Evolutionary conservation across 1,140 invertebrate species (phyloP).

Genomic region (Diachasmimorpha longicaudata): DNA sequence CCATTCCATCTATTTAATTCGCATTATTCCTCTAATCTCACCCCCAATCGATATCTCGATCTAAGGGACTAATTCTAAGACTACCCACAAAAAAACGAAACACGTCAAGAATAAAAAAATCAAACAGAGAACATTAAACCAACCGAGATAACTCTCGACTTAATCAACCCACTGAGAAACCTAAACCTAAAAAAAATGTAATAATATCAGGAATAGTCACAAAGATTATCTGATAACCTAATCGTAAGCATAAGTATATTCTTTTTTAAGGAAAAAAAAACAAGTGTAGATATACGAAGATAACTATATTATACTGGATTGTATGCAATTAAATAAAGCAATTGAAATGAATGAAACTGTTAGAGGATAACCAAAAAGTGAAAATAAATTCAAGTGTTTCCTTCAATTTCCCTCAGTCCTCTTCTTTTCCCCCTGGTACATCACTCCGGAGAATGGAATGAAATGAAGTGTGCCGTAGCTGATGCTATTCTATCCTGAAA

Average conservation of each 20-base stretch:
- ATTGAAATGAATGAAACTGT: conserved; percentile 19
- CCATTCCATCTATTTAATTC: no score
- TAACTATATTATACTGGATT: conserved; percentile 31
- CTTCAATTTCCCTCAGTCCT: background rate
- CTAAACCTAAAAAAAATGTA: conserved; percentile 21
- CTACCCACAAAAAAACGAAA: no score
- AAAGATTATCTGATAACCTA: conserved; percentile 24
- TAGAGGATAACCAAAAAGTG: conserved; percentile 26
- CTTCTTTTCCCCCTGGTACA: no score
- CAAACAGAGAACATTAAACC: background rate
- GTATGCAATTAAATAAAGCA: conserved; percentile 33
- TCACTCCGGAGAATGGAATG: background rate
- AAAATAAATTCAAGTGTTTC: conserved; percentile 8
- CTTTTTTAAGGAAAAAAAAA: conserved; percentile 33
- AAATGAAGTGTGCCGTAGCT: background rate
- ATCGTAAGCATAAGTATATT: conserved; percentile 32
- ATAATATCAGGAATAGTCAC: conserved; percentile 27
- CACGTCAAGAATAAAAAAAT: background rate
- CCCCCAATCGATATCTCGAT: no score
- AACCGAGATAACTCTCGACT: background rate
- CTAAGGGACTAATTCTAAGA: no score
- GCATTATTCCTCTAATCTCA: no score
- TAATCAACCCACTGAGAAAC: background rate
- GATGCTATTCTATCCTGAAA: conserved; percentile 8
- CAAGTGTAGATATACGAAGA: conserved; percentile 28